Base-by-base conservation (phyloP, 2,888 invertebrate species). In the Epicampocera succincta region DNA sequence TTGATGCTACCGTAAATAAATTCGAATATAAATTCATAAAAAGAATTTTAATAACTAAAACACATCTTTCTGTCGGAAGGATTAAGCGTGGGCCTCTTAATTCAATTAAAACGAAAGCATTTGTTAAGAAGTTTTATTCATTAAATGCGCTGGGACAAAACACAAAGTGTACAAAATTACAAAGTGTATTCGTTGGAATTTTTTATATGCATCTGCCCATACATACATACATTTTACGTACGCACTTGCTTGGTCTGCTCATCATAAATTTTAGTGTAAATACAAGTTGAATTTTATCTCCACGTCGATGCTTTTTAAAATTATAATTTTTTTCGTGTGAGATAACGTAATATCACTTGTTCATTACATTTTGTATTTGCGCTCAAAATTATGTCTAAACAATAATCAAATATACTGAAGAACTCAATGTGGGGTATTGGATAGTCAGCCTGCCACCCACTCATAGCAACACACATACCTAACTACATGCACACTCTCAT, bases 1-100 rank as follows among this genome's bases (percentile, higher is more conserved):
- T 60, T 68, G 63, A 73, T 61, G 54, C 40, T 65, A 81, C 15
- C 69, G 56, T 63, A 69, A 82, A 82, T 74, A 82, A 82, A 82
- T 82, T 73, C 78, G 73, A 74, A 77, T 74, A 76, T 42, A 71
- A 29, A 56, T 56, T 61, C 21, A 80, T 61, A 11, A 17, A 19
- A 69, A 56, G 44, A 54, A 12, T 68, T 29, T 40, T 40, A 52
- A 42, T 42, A 52, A 52, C 40, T 46, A 61, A 50, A 63, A 48
- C 12, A 0, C 8, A 12, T 17, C 6, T 6, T 17, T 1, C 11
- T 11, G 13, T 19, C 12, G 40, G 44, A 56, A 13, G 21, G 40
- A 12, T n/a, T 60, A 11, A 29, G 25, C 29, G 44, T 44, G 25
- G 19, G 38, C 17, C 19, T n/a, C 29, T 54, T 33, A 54, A 38